These are phyloP conservation scores for Atrichornis clamosus DNA, from an alignment of 2,113 vertebrate species.

Conservation along the genomic window DNA sequence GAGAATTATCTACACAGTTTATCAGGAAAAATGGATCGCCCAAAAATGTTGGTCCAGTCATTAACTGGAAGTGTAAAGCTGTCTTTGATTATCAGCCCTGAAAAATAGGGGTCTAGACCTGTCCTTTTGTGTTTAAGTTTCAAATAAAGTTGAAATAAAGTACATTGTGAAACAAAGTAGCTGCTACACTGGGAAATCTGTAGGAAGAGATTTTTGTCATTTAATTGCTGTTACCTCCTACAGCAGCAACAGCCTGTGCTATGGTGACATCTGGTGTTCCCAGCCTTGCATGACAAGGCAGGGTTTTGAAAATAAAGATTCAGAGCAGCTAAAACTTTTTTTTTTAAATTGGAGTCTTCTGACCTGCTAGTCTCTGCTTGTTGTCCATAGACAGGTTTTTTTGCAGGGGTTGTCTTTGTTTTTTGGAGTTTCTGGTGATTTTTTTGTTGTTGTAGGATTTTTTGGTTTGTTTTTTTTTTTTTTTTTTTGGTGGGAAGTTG, in stretches of 20 bases:
- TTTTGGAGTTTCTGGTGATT: not conserved
- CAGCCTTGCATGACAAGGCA: not conserved
- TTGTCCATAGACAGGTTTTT: not conserved
- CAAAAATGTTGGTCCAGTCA: not conserved
- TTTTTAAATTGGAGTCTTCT: not conserved
- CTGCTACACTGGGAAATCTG: not conserved
- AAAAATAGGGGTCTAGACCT: not conserved
- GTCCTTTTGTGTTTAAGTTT: not conserved
- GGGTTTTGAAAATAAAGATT: not conserved
- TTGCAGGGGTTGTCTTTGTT: not conserved
- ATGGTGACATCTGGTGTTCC: constrained; percentile 45
- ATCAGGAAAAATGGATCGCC: not conserved
- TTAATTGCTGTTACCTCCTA: accelerated
- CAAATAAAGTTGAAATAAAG: not conserved
- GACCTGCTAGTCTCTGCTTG: not conserved
- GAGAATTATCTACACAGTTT: not conserved
- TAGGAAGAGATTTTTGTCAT: not conserved
- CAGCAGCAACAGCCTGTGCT: not conserved
- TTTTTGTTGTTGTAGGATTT: not conserved
- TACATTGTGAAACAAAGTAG: not conserved
- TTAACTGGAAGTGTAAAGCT: not conserved
- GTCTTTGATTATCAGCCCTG: not conserved
- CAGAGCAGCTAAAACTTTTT: not conserved
- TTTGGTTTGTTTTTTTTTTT: not conserved
- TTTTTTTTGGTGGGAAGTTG: not conserved